phyloP scores from a whole-genome alignment of 2,797 vertebrate species.

The Serranus cabrilla region DNA sequence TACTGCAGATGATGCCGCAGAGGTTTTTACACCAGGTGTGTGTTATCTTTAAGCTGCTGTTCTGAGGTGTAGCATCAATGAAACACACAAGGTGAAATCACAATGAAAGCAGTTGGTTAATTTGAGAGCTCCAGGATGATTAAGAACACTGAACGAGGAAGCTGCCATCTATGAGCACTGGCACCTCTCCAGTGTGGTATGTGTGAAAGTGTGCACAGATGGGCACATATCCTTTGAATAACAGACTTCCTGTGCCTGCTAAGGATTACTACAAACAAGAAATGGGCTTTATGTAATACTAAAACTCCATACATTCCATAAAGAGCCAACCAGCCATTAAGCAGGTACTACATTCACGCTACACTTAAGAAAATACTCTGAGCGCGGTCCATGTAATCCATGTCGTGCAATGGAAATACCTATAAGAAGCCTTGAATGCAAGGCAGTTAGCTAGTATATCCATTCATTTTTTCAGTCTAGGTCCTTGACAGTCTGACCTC shows the following conservation, averaged over 20 bases:
- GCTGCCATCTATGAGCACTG: constrained; percentile 23
- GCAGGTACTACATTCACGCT: constrained; percentile 11
- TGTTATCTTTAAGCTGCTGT: neutral
- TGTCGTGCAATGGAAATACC: constrained; percentile 54
- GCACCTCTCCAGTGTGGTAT: constrained; percentile 6
- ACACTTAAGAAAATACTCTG: constrained; percentile 19
- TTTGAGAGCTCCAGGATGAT: constrained; percentile 1
- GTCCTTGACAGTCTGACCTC: constrained; percentile 55
- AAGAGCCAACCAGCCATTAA: constrained; percentile 1
- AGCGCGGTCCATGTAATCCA: constrained; percentile 38
- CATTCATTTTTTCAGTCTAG: constrained; percentile 37
- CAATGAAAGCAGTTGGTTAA: neutral
- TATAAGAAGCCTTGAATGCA: constrained; percentile 52
- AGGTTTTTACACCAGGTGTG: neutral
- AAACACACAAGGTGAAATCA: neutral
- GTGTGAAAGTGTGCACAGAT: constrained; percentile 32
- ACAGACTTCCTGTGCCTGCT: constrained; percentile 20
- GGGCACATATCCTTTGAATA: neutral
- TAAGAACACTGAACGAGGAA: constrained; percentile 8
- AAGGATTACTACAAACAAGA: constrained; percentile 33
- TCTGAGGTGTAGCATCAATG: neutral
- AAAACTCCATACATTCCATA: constrained; percentile 9
- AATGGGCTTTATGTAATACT: constrained; percentile 11
- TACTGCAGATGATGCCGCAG: neutral
- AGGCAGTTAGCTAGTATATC: constrained; percentile 40